phyloP scores from a whole-genome alignment of 2,888 invertebrate species.

The Acanthococcus lagerstroemiae region DNA sequence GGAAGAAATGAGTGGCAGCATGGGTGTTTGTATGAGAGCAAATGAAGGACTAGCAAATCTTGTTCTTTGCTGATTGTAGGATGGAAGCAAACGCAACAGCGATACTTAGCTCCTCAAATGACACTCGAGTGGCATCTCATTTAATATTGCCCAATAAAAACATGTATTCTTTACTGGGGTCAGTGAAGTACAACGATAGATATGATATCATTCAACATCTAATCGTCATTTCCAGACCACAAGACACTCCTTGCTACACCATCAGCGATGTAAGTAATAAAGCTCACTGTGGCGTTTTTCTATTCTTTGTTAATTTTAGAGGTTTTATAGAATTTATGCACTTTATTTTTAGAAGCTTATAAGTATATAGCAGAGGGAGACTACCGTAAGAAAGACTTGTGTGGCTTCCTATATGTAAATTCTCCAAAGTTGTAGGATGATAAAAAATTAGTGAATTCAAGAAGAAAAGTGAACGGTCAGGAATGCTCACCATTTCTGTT shows the following conservation, averaged over 20 bases:
- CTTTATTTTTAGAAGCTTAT: too few relatives aligned
- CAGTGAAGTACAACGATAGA: conserved; percentile 7
- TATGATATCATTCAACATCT: conserved; percentile 15
- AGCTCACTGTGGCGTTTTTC: background rate
- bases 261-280: conserved; percentile 23
- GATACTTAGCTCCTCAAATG: conserved; percentile 10
- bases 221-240: background rate
- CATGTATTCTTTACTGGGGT: background rate
- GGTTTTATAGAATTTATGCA: too few relatives aligned
- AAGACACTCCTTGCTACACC: conserved; percentile 20
- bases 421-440: too few relatives aligned
- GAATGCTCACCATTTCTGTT: too few relatives aligned
- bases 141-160: conserved; percentile 23
- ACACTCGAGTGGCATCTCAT: conserved; percentile 21
- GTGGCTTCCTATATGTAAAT: too few relatives aligned
- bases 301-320: background rate
- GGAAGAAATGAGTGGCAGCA: too few relatives aligned
- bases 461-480: too few relatives aligned
- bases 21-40: background rate
- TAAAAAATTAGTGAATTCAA: too few relatives aligned
- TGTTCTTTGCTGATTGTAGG: background rate
- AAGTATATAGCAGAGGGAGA: too few relatives aligned
- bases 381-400: too few relatives aligned
- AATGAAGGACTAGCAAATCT: background rate
- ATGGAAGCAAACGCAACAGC: conserved; percentile 30